Evolutionary conservation across 2,113 vertebrate genomes (phyloP).

Genomic region (Bostrychus sinensis): DNA sequence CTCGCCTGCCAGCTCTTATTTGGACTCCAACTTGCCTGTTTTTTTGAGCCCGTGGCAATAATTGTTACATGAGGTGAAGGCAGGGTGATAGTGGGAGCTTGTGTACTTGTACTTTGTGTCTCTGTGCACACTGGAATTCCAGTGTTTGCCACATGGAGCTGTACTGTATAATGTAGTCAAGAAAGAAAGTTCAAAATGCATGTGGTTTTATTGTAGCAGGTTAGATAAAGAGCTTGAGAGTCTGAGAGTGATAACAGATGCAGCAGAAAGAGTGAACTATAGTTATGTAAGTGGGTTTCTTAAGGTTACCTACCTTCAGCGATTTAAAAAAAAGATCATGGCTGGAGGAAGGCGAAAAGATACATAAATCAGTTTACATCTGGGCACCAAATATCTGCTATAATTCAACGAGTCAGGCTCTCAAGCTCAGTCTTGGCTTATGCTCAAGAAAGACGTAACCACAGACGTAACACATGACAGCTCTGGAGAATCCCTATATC

Average conservation of each 20-base stretch:
- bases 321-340: constrained; percentile 31
- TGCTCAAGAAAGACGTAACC: neutral
- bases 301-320: constrained; percentile 57
- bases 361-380: constrained; percentile 62
- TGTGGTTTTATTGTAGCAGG: neutral
- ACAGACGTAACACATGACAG: constrained; percentile 28
- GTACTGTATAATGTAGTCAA: constrained; percentile 38
- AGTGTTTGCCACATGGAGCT: constrained; percentile 33
- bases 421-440: neutral
- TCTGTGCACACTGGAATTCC: constrained; percentile 28
- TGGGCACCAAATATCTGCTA: constrained; percentile 39
- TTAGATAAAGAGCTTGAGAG: constrained; percentile 16
- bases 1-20: constrained; percentile 22
- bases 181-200: constrained; percentile 22
- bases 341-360: constrained; percentile 30
- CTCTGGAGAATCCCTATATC: constrained; percentile 34
- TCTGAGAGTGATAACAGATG: neutral
- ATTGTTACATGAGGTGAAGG: constrained; percentile 41
- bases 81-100: constrained; percentile 11
- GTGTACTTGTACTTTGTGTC: constrained; percentile 11
- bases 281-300: constrained; percentile 25
- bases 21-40: neutral
- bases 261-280: constrained; percentile 4
- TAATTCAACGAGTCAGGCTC: constrained; percentile 26
- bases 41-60: constrained; percentile 16